phyloP scores from a whole-genome alignment of 2,797 vertebrate species.

The Micropoecilia bifurca region DNA sequence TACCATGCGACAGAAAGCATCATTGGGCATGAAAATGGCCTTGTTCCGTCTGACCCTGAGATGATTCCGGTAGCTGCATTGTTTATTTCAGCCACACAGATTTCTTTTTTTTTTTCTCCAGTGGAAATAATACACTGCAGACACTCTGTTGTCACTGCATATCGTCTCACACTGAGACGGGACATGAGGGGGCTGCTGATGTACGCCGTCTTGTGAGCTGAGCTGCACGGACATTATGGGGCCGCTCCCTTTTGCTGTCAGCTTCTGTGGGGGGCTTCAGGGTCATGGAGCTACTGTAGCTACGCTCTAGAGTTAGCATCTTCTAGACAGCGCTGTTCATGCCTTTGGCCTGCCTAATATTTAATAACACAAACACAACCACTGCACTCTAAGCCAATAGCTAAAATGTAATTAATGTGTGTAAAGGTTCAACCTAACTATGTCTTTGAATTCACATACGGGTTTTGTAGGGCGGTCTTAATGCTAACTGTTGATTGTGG shows the following conservation, averaged over 20 bases:
- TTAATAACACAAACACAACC: slow-evolving; percentile 2
- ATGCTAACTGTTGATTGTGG: not conserved
- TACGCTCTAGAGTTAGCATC: not conserved
- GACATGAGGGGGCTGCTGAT: slow-evolving; percentile 28
- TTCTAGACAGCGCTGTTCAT: slow-evolving; percentile 15
- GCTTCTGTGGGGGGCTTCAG: slow-evolving; percentile 39
- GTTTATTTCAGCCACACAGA: slow-evolving; percentile 35
- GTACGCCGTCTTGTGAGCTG: slow-evolving; percentile 49
- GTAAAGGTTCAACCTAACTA: not conserved
- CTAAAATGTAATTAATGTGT: not conserved
- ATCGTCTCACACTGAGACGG: slow-evolving; percentile 48
- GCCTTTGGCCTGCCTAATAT: slow-evolving; percentile 16
- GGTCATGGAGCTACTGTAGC: slow-evolving; percentile 31
- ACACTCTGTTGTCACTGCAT: slow-evolving; percentile 61
- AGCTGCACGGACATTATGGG: slow-evolving; percentile 63
- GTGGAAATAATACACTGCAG: slow-evolving; percentile 34
- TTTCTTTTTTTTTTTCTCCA: slow-evolving; percentile 33
- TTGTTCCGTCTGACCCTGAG: slow-evolving; percentile 34
- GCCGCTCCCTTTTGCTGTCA: slow-evolving; percentile 45
- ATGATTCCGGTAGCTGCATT: slow-evolving; percentile 41
- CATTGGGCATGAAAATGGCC: slow-evolving; percentile 31
- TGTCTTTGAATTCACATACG: not conserved
- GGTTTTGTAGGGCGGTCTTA: not conserved
- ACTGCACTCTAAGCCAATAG: not conserved
- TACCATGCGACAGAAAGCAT: slow-evolving; percentile 21